Base-by-base conservation (phyloP, 2,113 vertebrate species). In the Apteryx mantelli region DNA sequence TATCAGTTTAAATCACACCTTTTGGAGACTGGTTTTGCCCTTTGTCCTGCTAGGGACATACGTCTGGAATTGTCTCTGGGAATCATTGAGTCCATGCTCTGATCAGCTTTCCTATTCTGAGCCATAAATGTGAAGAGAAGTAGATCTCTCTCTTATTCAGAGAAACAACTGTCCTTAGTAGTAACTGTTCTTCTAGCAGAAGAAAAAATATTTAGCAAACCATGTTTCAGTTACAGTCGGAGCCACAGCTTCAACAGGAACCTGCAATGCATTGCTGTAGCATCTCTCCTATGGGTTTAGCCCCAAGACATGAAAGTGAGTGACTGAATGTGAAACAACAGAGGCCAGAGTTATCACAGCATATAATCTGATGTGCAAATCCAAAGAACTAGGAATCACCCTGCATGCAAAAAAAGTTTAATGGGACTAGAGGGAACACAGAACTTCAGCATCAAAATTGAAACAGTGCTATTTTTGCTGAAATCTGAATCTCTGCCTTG, bases 301-400 rank as follows among this genome's bases (percentile, higher is more conserved):
- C 64, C 46, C 68, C 38, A 71, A 80, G 66, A 89, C 75, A 60
- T 1, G 7, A 90, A 63, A 61, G 38, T 30, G 65, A 68, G 50
- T 40, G 63, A 15, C 52, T 83, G 52, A 65, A 69, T 26, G 56
- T 61, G 89, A 81, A 93, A 71, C n/a, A 93, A 78, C 40, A 20
- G 86, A 91, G 88, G 40, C 78, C 75, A 71, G 74, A 63, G 63
- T 55, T 91, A 66, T 22, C 85, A 66, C 61, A 86, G 63, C 25
- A 55, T 44, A 58, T 70, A 87, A 83, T 78, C 50, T 94, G 85
- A 90, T 74, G 76, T 88, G 96, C 66, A 95, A 95, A 95, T 95
- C 89, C 85, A 93, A 91, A 93, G 38, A 89, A 77, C 66, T 68
- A 89, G 81, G 94, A 87, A 77, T 91, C 46, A 13, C 61, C 71